A percentile compares a stretch with the other conserved stretches of the same genome.
These are phyloP conservation scores for Octopus sinensis DNA, from an alignment of 1,140 invertebrate species.

Conservation along the genomic window DNA sequence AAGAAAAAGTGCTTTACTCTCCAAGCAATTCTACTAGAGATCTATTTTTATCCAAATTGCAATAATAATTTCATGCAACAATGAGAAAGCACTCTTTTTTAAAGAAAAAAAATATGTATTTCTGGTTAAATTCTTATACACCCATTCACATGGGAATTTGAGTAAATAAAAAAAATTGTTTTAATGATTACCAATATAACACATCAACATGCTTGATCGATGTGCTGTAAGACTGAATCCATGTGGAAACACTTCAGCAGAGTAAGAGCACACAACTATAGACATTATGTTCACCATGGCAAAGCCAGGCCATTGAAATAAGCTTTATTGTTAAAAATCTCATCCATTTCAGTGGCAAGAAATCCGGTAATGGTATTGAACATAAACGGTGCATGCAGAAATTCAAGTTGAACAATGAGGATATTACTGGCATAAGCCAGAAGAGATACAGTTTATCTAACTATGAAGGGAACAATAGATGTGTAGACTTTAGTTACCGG, in stretches of 20 bases:
- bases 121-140: too few relatives aligned
- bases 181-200: neutral
- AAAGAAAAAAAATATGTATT: neutral
- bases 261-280: slow-evolving; percentile 12
- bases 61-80: slow-evolving; percentile 8
- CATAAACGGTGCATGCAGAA: slow-evolving; percentile 10
- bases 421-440: slow-evolving; percentile 2
- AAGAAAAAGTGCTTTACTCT: too few relatives aligned
- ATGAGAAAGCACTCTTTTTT: slow-evolving; percentile 3
- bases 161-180: too few relatives aligned
- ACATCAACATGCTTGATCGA: slow-evolving; percentile 1
- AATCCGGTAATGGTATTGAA: slow-evolving; percentile 12
- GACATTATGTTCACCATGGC: slow-evolving; percentile 9
- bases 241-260: neutral
- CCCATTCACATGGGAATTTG: too few relatives aligned
- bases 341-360: slow-evolving; percentile 10
- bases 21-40: neutral
- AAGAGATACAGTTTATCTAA: slow-evolving; percentile 2
- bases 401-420: slow-evolving; percentile 11
- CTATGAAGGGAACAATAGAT: slow-evolving; percentile 6
- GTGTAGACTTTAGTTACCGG: neutral
- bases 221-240: neutral
- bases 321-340: slow-evolving; percentile 10
- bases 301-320: slow-evolving; percentile 12
- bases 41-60: slow-evolving; percentile 9